Conservation (phyloP, 2,888 invertebrate species). For the Spatulosminthurus flaviceps region DNA sequence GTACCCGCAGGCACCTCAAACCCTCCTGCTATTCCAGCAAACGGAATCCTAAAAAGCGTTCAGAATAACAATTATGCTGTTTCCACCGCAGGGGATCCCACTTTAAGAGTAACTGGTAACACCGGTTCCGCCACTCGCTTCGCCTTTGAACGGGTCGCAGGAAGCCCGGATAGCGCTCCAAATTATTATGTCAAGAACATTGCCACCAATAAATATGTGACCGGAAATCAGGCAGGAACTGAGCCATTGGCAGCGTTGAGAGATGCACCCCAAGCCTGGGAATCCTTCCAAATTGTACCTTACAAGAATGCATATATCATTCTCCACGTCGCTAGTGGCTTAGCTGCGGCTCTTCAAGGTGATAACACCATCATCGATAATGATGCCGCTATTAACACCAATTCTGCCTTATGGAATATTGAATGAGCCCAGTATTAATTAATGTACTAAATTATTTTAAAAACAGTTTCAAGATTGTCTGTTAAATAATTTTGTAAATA, state of each 20-base stretch:
- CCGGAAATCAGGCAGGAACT: slow-evolving; percentile 51
- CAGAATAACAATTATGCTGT: slow-evolving; percentile 51
- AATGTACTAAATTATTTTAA: no score
- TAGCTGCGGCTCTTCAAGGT: slow-evolving; percentile 50
- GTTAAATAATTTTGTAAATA: no score
- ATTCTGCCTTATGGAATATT: slow-evolving; percentile 41
- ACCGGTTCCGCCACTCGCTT: slow-evolving; percentile 45
- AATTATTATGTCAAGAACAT: slow-evolving; percentile 46
- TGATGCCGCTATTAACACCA: slow-evolving; percentile 45
- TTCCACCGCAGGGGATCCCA: slow-evolving; percentile 45
- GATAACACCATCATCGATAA: slow-evolving; percentile 57
- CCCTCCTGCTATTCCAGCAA: slow-evolving; percentile 42
- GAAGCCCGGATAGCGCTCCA: slow-evolving; percentile 43
- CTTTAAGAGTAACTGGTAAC: slow-evolving; percentile 34
- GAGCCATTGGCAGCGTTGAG: slow-evolving; percentile 49
- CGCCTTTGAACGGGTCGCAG: slow-evolving; percentile 45
- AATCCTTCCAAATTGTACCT: slow-evolving; percentile 54
- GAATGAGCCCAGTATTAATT: no score
- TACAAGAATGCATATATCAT: slow-evolving; percentile 52
- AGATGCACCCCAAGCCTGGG: slow-evolving; percentile 52
- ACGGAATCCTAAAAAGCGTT: slow-evolving; percentile 46
- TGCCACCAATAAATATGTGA: slow-evolving; percentile 50
- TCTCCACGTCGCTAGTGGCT: slow-evolving; percentile 52
- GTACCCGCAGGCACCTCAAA: slow-evolving; percentile 34
- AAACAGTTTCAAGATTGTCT: no score